A percentile compares a stretch with the other conserved stretches of the same genome.
These are phyloP conservation scores for Plecturocebus donacophilus DNA, from an alignment of 2,113 vertebrate species.

Conservation along the genomic window DNA sequence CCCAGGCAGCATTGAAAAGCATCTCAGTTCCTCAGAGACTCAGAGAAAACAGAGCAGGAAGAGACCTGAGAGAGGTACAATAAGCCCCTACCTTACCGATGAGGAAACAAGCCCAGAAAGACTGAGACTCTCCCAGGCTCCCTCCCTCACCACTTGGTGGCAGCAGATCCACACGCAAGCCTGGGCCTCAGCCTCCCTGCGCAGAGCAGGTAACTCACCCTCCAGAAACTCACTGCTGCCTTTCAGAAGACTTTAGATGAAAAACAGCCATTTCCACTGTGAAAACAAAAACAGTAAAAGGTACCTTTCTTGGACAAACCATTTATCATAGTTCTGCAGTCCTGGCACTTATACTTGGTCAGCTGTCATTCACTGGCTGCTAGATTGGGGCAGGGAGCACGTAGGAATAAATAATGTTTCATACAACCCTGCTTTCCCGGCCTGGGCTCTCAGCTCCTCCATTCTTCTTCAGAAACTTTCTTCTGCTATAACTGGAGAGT, in stretches of 20 bases:
- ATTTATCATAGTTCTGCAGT: no score
- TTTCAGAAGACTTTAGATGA: fast-evolving
- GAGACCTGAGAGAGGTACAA: neutral
- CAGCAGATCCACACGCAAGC: no score
- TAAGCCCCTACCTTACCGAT: neutral
- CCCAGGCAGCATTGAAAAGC: fast-evolving
- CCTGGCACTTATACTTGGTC: no score
- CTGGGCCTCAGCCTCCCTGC: no score
- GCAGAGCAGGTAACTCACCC: no score
- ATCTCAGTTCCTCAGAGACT: neutral
- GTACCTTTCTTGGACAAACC: fast-evolving
- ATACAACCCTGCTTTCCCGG: neutral
- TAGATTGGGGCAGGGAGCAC: no score
- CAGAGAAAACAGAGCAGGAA: neutral
- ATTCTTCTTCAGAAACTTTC: neutral
- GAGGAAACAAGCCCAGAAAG: neutral
- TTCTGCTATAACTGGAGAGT: neutral
- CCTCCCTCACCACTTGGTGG: no score
- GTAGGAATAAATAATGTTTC: no score
- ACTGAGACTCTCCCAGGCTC: no score
- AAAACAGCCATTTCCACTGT: neutral
- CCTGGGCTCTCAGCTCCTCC: fast-evolving
- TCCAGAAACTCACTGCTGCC: neutral
- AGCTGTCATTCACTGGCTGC: no score
- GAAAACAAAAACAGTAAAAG: fast-evolving